Evolutionary conservation across 2,113 vertebrate species (phyloP), one percentile per base, ranked within the genome.

Genomic region (Corythornis cristatus): DNA sequence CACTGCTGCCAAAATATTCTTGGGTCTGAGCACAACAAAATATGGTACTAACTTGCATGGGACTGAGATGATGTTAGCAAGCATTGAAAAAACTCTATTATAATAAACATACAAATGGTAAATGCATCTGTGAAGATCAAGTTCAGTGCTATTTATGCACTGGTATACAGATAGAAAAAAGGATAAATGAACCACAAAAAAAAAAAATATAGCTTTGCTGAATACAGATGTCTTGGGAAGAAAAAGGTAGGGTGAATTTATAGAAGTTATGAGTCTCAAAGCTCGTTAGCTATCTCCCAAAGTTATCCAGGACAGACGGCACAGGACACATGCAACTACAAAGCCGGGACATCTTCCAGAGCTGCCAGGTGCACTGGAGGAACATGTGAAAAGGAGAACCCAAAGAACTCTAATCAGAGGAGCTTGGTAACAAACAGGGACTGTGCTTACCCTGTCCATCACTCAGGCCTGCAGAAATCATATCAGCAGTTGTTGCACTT

Each of bases 281-380:
- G 15, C 13, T 53, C 29, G 70, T 35, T 37, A 90, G 50, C 25
- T 40, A 25, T 19, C 40, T 60, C n/a, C 25, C 42, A 43, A 13
- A 76, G 9, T 75, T 76, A 72, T 26, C 19, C 20, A 68, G 54
- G 14, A 68, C 71, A 83, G 23, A 65, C 9, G 12, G 71, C 1
- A 0, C 3, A 1, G 45, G 26, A 66, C n/a, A 74, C 0, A 0
- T 16, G 22, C 18, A 73, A 12, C 33, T 83, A 57, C 22, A 57
- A 86, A 66, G 42, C 5, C 35, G 26, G 26, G 45, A 81, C 18
- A 12, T 58, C n/a, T 78, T 42, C 19, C 20, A 62, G 13, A 50
- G 42, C 42, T 81, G 26, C 2, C 92, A 25, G 15, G 12, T 74
- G 37, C 3, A 2, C 23, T 70, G 10, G 0, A 70, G 16, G 25